Evolutionary conservation across 2,113 vertebrate genomes (phyloP).

Genomic region (Ellobius talpinus): DNA sequence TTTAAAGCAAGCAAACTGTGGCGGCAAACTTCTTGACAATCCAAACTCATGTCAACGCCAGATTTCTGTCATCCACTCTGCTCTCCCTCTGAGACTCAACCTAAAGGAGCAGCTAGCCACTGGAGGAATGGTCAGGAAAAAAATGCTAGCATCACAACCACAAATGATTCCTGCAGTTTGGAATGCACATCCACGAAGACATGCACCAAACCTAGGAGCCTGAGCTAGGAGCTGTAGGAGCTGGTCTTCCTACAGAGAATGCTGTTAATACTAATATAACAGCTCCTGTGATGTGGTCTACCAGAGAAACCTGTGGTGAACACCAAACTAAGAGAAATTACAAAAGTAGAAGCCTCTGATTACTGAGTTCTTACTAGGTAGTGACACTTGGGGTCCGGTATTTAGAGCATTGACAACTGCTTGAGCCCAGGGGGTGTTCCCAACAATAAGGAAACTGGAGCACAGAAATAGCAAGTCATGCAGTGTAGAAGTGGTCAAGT

Average conservation of each 20-base stretch:
- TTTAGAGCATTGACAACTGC: neutral
- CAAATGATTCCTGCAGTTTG: neutral
- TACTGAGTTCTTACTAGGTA: neutral
- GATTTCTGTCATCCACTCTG: neutral
- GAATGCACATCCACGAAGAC: neutral
- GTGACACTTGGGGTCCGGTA: neutral
- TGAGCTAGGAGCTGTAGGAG: neutral
- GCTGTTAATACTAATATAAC: neutral
- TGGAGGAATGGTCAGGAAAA: neutral
- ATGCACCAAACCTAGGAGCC: neutral
- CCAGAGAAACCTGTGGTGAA: neutral
- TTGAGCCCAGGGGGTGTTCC: neutral
- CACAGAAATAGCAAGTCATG: slow-evolving; percentile 6
- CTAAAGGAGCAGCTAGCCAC: neutral
- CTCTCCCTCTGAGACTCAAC: neutral
- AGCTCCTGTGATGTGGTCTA: neutral
- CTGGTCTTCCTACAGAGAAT: neutral
- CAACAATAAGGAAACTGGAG: neutral
- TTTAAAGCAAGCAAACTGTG: neutral
- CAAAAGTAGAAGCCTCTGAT: neutral
- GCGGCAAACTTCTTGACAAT: neutral
- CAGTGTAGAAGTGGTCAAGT: neutral
- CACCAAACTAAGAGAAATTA: neutral
- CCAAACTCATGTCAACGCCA: neutral
- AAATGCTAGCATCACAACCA: neutral